phyloP scores from a whole-genome alignment of 2,888 invertebrate species.

The Microctonus aethiopoides region DNA sequence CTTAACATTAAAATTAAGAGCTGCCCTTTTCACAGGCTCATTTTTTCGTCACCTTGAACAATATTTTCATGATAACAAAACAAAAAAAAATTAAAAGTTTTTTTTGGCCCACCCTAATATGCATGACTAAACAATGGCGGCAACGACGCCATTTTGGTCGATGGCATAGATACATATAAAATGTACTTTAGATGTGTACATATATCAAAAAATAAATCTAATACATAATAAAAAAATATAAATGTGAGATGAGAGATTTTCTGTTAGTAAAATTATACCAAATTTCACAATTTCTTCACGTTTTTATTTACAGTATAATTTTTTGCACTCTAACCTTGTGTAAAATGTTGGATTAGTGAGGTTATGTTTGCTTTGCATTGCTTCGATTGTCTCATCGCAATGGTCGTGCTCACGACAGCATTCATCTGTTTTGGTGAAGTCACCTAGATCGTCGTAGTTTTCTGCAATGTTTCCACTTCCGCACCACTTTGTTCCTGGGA shows the following conservation, averaged over 20 bases:
- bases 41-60: no score
- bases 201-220: no score
- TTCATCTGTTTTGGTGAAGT: conserved; percentile 53
- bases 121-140: not conserved
- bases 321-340: conserved; percentile 49
- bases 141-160: not conserved
- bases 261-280: not conserved
- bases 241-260: not conserved
- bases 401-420: conserved; percentile 61
- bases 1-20: no score
- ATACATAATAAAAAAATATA: no score
- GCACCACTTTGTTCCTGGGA: conserved; percentile 62
- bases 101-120: no score
- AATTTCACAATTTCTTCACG: not conserved
- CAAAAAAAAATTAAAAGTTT: no score
- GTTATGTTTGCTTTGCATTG: conserved; percentile 51
- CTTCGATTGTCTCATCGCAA: conserved; percentile 56
- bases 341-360: conserved; percentile 55
- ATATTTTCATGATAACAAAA: no score
- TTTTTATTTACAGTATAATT: not conserved
- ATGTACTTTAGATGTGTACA: no score
- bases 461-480: conserved; percentile 56
- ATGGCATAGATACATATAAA: no score
- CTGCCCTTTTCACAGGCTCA: no score
- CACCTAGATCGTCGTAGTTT: conserved; percentile 54